phyloP scores from a whole-genome alignment of 92 coral and sea anemone species.

The Anthopleura xanthogrammica region DNA sequence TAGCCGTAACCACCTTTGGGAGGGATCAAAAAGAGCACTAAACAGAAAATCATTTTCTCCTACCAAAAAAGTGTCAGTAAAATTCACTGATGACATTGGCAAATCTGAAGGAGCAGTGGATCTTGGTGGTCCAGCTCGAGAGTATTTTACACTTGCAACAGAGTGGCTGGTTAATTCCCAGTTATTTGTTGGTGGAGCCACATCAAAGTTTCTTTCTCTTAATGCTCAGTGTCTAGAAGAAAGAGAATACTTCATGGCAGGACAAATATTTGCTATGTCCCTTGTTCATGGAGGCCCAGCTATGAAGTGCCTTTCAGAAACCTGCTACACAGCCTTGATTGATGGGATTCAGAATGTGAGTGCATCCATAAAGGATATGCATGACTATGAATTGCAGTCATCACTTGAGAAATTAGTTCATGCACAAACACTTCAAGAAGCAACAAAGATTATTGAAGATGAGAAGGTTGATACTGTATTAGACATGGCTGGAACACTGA shows the following conservation, averaged over 20 bases:
- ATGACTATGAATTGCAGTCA: constrained; percentile 34
- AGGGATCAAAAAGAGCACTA: constrained; percentile 50
- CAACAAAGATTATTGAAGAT: constrained; percentile 34
- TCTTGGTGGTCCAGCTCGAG: constrained; percentile 61
- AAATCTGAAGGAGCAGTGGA: constrained; percentile 66
- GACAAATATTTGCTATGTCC: constrained; percentile 48
- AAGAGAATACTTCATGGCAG: constrained; percentile 50
- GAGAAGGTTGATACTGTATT: constrained; percentile 40
- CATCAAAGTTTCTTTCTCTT: constrained; percentile 41
- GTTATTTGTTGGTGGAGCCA: constrained; percentile 39
- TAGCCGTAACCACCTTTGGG: constrained; percentile 56
- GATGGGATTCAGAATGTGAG: constrained; percentile 12
- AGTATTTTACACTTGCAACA: constrained; percentile 50
- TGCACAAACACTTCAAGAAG: constrained; percentile 28
- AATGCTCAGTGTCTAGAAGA: constrained; percentile 46
- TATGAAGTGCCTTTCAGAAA: constrained; percentile 23
- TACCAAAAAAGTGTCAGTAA: constrained; percentile 41
- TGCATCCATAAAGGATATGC: constrained; percentile 29
- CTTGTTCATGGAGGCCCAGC: constrained; percentile 59
- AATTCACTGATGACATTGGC: constrained; percentile 57
- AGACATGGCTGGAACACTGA: constrained; percentile 53
- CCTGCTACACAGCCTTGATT: constrained; percentile 22
- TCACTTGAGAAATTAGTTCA: constrained; percentile 27
- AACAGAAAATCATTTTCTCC: constrained; percentile 60
- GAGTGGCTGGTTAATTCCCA: constrained; percentile 37